Conservation (phyloP, 2,888 invertebrate species). For the Thalpophila matura region DNA sequence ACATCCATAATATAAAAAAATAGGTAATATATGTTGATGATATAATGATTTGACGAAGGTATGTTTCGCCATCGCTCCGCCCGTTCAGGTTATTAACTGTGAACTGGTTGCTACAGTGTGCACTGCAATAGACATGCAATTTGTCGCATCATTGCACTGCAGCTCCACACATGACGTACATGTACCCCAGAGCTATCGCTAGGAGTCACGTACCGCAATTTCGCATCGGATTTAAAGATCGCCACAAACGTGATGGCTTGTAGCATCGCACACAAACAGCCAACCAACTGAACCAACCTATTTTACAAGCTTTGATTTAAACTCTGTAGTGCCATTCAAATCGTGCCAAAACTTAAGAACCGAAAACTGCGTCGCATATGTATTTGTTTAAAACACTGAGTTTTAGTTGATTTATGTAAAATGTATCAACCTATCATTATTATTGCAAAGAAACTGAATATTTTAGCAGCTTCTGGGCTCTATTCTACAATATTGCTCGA, state of each 20-base stretch:
- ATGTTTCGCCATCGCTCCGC: background rate
- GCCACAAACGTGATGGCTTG: conserved; percentile 35
- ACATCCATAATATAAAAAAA: background rate
- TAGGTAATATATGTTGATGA: background rate
- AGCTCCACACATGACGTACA: conserved; percentile 35
- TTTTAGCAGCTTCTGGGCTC: conserved; percentile 6
- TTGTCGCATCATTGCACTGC: conserved; percentile 52
- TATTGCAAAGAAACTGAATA: conserved; percentile 1
- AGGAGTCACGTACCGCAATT: conserved; percentile 47
- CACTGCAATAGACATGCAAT: conserved; percentile 52
- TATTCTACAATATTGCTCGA: background rate
- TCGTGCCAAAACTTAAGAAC: conserved; percentile 3
- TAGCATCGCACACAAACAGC: conserved; percentile 4
- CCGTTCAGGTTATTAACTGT: conserved; percentile 8
- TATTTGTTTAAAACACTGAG: conserved; percentile 4
- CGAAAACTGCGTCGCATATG: no score
- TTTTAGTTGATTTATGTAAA: background rate
- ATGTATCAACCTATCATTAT: conserved; percentile 8
- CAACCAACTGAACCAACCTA: background rate
- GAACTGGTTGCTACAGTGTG: conserved; percentile 1
- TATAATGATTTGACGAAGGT: background rate
- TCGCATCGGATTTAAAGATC: conserved; percentile 51
- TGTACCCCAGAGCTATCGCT: background rate
- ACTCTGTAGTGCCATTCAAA: background rate
- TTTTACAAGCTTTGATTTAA: conserved; percentile 13